Evolutionary conservation across 2,797 vertebrate genomes (phyloP), one percentile per base, ranked within the genome.

Genomic region (Amazona finschi): DNA sequence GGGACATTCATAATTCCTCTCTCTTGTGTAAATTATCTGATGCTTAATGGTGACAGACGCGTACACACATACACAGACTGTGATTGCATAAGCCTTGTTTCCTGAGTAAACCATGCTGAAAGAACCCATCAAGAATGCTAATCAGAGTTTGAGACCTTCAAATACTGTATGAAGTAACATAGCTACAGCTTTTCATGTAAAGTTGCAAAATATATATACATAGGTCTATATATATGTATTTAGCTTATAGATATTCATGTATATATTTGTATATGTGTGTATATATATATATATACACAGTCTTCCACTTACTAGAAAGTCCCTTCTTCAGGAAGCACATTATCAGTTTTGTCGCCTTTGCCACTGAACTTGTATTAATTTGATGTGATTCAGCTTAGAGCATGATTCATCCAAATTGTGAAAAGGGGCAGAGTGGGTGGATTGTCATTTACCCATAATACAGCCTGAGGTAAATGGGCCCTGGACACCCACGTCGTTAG

Each of bases 41-140:
- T 91, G 94, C 88, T 87, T 96, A 95, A 96, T 81, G 90, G 96
- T 96, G 94, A 95, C 95, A 96, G 96, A 96, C 95, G 82, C 38
- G 0, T 57, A 95, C 94, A 96, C 95, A 95, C 96, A 95, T 86
- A 94, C 94, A 96, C 96, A 96, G 94, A 91, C 94, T 96, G 95
- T 70, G 94, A 96, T 90, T 96, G 95, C 95, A 94, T 96, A 96
- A 96, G 96, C 94, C 93, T 88, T 88, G 89, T 72, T 94, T 95
- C 91, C 93, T 41, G 70, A 95, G 85, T 70, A 96, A 96, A 90
- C 94, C 91, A 66, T 86, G 93, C 91, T 94, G 94, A 96, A 95
- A 94, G 90, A 94, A 95, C 71, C 90, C 81, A 94, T 91, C 89
- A 94, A 72, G 91, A 97, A 96, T 95, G 92, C 87, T 93, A 95